phyloP scores from a whole-genome alignment of 2,888 invertebrate genomes.

The Lepidochrysops patricia region DNA sequence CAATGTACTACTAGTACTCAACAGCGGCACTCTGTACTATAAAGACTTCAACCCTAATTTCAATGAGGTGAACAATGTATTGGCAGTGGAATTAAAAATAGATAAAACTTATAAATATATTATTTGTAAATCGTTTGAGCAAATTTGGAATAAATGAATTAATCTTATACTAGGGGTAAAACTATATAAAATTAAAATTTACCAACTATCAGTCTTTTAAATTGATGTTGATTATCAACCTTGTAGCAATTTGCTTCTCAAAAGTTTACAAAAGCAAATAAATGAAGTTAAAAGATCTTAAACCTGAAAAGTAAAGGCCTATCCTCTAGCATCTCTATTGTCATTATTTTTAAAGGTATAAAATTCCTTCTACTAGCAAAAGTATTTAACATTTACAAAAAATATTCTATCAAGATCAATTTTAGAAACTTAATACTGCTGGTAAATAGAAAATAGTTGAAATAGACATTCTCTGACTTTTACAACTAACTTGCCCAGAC shows the following conservation, averaged over 20 bases:
- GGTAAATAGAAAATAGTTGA: not conserved
- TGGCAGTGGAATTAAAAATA: slow-evolving; percentile 49
- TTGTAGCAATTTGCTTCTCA: slow-evolving; percentile 66
- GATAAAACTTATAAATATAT: slow-evolving; percentile 32
- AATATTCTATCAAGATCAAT: not conserved
- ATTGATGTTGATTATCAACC: slow-evolving; percentile 74
- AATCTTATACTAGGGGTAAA: slow-evolving; percentile 71
- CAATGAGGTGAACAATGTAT: slow-evolving; percentile 24
- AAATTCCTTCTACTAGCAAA: slow-evolving; percentile 20
- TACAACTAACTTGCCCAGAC: not conserved
- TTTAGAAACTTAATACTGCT: not conserved
- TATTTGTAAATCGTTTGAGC: slow-evolving; percentile 55
- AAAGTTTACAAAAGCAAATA: slow-evolving; percentile 63
- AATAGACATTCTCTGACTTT: not conserved
- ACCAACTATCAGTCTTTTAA: slow-evolving; percentile 76
- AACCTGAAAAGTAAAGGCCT: slow-evolving; percentile 26
- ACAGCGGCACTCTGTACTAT: not conserved
- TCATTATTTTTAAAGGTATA: slow-evolving; percentile 28
- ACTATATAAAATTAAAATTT: slow-evolving; percentile 67
- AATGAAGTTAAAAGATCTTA: slow-evolving; percentile 21
- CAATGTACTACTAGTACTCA: not conserved
- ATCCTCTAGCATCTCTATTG: slow-evolving; percentile 49
- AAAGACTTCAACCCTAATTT: not conserved
- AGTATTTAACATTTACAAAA: not conserved
- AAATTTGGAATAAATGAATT: slow-evolving; percentile 67